These are phyloP conservation scores for Paradoxurus hermaphroditus DNA, from an alignment of 2,113 vertebrate genomes.

Conservation along the genomic window DNA sequence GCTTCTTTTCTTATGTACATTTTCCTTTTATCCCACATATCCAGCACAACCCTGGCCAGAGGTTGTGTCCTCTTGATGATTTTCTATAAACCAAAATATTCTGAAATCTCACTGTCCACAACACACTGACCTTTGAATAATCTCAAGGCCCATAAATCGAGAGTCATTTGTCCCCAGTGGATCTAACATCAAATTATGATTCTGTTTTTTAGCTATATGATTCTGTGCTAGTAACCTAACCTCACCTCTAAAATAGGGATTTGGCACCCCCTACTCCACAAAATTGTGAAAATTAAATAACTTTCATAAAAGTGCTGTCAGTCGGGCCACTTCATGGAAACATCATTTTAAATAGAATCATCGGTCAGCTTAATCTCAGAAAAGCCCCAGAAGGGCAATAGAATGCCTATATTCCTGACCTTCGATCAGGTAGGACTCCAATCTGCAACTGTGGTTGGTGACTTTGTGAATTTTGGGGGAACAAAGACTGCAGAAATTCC, in stretches of 20 bases:
- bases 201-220: not conserved
- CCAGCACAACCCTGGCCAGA: not conserved
- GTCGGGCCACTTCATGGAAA: conserved; percentile 11
- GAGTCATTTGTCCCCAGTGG: not conserved
- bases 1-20: not conserved
- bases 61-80: not conserved
- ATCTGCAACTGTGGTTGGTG: not conserved
- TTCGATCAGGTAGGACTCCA: not conserved
- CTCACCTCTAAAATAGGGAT: not conserved
- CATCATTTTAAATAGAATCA: conserved; percentile 29
- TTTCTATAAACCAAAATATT: conserved; percentile 17
- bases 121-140: not conserved
- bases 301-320: conserved; percentile 11
- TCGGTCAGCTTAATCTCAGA: conserved; percentile 12
- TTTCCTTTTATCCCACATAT: not conserved
- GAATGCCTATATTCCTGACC: not conserved
- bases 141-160: not conserved
- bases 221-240: not conserved
- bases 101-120: conserved; percentile 20
- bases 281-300: conserved; percentile 18
- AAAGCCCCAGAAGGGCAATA: not conserved
- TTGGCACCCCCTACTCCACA: not conserved
- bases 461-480: conserved; percentile 8
- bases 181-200: conserved; percentile 7
- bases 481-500: conserved; percentile 14